A percentile compares a stretch with the other conserved stretches of the same genome.
phyloP scores from a whole-genome alignment of 2,113 vertebrate species.

The Spea bombifrons region DNA sequence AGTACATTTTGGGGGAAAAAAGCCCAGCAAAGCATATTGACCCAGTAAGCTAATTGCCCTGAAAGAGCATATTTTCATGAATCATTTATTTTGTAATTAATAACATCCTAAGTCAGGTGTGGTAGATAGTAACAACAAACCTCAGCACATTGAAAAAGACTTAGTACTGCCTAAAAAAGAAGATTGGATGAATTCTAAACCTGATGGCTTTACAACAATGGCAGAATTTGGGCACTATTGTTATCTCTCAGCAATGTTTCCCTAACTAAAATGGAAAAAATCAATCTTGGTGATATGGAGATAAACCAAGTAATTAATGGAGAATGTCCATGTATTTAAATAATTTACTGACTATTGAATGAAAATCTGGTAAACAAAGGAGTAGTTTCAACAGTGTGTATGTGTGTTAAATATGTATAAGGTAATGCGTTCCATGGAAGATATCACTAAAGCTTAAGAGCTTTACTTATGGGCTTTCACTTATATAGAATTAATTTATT shows the following conservation, averaged over 20 bases:
- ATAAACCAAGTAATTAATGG: constrained; percentile 57
- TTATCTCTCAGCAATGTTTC: constrained; percentile 50
- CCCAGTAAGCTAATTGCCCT: constrained; percentile 12
- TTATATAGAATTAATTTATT: too few relatives aligned
- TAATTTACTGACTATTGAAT: constrained; percentile 51
- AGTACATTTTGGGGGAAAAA: too few relatives aligned
- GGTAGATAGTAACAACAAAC: constrained; percentile 36
- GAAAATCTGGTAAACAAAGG: not conserved
- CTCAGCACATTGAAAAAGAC: constrained; percentile 56
- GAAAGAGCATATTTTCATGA: constrained; percentile 40
- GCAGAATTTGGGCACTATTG: constrained; percentile 40
- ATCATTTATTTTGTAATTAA: constrained; percentile 61
- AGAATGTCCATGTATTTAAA: constrained; percentile 53
- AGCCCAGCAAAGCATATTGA: constrained; percentile 8
- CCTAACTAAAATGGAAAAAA: constrained; percentile 49
- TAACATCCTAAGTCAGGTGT: constrained; percentile 52
- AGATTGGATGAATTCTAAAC: constrained; percentile 57
- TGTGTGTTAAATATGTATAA: too few relatives aligned
- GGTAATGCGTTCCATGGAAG: too few relatives aligned
- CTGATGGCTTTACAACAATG: constrained; percentile 58
- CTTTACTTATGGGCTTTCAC: too few relatives aligned
- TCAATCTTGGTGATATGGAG: constrained; percentile 54
- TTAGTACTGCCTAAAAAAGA: constrained; percentile 54
- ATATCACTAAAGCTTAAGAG: too few relatives aligned
- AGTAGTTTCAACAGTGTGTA: too few relatives aligned